Conservation (phyloP, 2,113 vertebrate genomes). For the Leptobrachium leishanense region DNA sequence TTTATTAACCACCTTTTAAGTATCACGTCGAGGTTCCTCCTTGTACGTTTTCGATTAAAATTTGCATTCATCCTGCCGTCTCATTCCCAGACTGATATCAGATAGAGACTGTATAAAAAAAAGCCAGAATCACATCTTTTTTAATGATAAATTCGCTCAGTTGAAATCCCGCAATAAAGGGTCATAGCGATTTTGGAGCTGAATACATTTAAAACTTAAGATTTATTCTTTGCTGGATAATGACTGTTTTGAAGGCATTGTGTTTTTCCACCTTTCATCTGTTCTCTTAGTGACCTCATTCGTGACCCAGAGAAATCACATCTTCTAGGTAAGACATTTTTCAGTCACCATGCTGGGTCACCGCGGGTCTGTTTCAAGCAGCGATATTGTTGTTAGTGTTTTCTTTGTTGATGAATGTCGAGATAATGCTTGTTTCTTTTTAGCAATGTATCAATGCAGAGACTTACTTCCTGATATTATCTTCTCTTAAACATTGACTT, state of each 20-base stretch:
- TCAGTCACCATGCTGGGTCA: slow-evolving; percentile 28
- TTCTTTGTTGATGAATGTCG: slow-evolving; percentile 18
- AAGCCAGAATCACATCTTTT: background rate
- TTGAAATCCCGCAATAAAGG: background rate
- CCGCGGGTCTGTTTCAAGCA: slow-evolving; percentile 35
- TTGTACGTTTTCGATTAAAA: no score
- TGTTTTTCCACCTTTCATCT: slow-evolving; percentile 42
- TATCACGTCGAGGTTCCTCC: no score
- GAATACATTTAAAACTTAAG: slow-evolving; percentile 28
- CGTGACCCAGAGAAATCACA: slow-evolving; percentile 27
- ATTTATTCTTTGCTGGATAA: slow-evolving; percentile 22
- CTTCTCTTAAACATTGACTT: background rate
- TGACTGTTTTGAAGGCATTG: slow-evolving; percentile 32
- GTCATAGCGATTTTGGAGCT: slow-evolving; percentile 3
- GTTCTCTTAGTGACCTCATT: slow-evolving; percentile 38
- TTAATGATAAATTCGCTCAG: background rate
- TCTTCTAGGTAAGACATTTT: slow-evolving; percentile 7
- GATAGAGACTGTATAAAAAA: background rate
- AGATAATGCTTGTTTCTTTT: background rate
- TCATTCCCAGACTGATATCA: no score
- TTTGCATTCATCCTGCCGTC: no score
- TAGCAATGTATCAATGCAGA: background rate
- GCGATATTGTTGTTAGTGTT: slow-evolving; percentile 29
- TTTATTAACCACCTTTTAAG: no score
- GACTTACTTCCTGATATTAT: background rate